A percentile compares a stretch with the other conserved stretches of the same genome.
These are phyloP conservation scores for Acropternis orthonyx DNA, from an alignment of 2,797 vertebrate genomes.

Conservation along the genomic window DNA sequence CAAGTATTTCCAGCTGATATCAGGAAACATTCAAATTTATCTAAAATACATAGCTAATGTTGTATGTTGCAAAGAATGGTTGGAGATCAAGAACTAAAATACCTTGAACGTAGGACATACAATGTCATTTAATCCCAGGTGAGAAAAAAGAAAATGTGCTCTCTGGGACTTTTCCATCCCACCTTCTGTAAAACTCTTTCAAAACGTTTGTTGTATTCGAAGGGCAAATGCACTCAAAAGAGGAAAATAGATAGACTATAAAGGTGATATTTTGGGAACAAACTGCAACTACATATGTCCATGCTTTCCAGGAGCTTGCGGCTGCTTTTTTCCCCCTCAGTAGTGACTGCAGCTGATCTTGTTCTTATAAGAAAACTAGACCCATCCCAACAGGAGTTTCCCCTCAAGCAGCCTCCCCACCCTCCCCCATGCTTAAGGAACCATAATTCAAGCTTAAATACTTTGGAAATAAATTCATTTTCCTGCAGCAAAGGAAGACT, in stretches of 20 bases:
- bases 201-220: background rate
- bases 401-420: background rate
- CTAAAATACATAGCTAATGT: slow-evolving; percentile 32
- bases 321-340: background rate
- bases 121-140: background rate
- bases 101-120: background rate
- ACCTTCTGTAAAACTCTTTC: background rate
- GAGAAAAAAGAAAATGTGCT: background rate
- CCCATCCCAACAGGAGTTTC: background rate
- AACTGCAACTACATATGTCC: background rate
- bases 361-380: background rate
- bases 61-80: background rate
- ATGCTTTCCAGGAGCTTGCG: background rate
- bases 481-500: slow-evolving; percentile 33
- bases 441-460: slow-evolving; percentile 41
- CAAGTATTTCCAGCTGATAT: background rate
- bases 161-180: background rate
- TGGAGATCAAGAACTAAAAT: background rate
- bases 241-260: background rate
- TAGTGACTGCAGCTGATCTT: background rate
- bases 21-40: background rate
- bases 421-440: background rate
- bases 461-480: slow-evolving; percentile 42
- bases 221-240: background rate
- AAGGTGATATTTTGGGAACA: background rate